These are phyloP conservation scores for Pipistrellus pygmaeus DNA, from an alignment of 2,797 vertebrate species.

Conservation along the genomic window DNA sequence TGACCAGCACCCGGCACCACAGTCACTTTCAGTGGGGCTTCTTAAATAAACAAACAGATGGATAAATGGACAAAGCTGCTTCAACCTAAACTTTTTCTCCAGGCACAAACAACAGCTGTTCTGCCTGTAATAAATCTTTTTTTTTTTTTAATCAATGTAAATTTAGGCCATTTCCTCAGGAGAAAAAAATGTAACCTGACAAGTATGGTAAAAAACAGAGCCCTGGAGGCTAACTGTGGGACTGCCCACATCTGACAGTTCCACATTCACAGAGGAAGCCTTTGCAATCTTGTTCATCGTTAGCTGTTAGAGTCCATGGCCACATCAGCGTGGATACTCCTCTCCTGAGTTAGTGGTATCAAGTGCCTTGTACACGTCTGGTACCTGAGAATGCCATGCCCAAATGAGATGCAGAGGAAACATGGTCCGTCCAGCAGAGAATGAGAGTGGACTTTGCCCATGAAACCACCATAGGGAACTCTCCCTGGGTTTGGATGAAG, in stretches of 20 bases:
- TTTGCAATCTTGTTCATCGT: background rate
- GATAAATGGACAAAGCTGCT: background rate
- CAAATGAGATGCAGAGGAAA: background rate
- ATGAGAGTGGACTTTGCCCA: background rate
- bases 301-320: too few relatives aligned
- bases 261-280: background rate
- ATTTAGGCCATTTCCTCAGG: constrained; percentile 42
- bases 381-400: background rate
- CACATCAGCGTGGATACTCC: background rate
- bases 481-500: background rate
- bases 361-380: background rate
- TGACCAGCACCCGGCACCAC: background rate
- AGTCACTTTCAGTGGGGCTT: background rate
- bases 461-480: background rate
- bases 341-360: too few relatives aligned
- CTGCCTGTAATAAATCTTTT: background rate
- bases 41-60: background rate
- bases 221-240: background rate
- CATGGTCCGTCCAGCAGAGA: background rate
- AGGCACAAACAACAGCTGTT: constrained; percentile 54
- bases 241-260: background rate
- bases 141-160: constrained; percentile 38
- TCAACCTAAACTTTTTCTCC: constrained; percentile 30
- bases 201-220: background rate
- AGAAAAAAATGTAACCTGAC: background rate